Evolutionary conservation across 2,113 vertebrate genomes (phyloP), one percentile per base, ranked within the genome.

Genomic region (Vireo altiloquus): DNA sequence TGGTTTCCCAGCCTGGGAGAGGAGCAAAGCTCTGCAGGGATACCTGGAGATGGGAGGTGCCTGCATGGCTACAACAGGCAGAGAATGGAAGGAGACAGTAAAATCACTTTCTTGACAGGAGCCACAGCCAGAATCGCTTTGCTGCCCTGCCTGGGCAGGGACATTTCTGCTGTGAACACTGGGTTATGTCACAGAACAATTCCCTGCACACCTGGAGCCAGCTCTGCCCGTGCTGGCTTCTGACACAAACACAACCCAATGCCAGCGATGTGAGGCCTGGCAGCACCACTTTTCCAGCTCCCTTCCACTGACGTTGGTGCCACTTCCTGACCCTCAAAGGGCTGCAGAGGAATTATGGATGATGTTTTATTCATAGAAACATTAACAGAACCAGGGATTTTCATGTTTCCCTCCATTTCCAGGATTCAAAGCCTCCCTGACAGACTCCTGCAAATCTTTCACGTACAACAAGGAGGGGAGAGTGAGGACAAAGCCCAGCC

Each of bases 211-310:
- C 8, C 74, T 56, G 54, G 46, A 61, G 57, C 40, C 78, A 44
- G 54, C 6, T 63, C 39, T 87, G 49, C 47, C 81, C 27, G 0
- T 3, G 46, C 30, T 61, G 78, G 21, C 40, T 7, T 53, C 77
- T 19, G 57, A 30, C 7, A 47, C 44, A 30, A 22, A 39, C 72
- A 59, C 61, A 52, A 12, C 49, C 25, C 72, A 52, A 13, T 8
- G 37, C 53, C 61, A 49, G 33, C 2, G 40, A 37, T 3, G 5
- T 1, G 33, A 17, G 42, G 63, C 25, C 64, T 23, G 46, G 31
- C 16, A 6, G 49, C 13, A 37, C 15, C 63, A n/a, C 46, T 20
- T 4, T 3, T 2, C 35, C 69, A 49, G 9, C 0, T 13, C 4
- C 94, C 84, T 92, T 65, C 66, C 76, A 8, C 49, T 52, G 79